phyloP scores from a whole-genome alignment of 2,797 vertebrate species.

The Rousettus madagascariensis region DNA sequence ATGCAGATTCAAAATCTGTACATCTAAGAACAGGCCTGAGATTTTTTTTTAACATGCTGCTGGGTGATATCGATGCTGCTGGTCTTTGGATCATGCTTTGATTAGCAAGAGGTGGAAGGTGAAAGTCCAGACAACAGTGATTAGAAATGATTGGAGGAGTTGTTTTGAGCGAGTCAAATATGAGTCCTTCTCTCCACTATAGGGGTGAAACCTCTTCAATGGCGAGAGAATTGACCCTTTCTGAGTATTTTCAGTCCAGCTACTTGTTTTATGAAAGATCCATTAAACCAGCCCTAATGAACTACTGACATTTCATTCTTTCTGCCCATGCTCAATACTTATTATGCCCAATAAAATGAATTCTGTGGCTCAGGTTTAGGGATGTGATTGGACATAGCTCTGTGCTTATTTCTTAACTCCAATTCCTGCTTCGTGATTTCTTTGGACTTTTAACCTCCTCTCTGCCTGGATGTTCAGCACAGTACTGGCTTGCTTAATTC shows the following conservation, averaged over 20 bases:
- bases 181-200: neutral
- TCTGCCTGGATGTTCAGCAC: neutral
- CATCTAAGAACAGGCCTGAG: neutral
- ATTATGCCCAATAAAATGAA: neutral
- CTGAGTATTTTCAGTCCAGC: neutral
- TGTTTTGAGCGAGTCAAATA: neutral
- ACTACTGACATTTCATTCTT: constrained; percentile 25
- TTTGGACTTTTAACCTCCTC: neutral
- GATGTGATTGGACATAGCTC: neutral
- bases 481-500: neutral
- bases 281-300: constrained; percentile 10
- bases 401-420: neutral
- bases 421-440: neutral
- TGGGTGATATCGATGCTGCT: neutral
- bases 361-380: constrained; percentile 51
- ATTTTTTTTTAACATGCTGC: neutral
- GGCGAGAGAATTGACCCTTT: neutral
- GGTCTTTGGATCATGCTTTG: neutral
- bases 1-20: neutral
- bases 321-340: neutral
- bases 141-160: neutral
- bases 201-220: neutral
- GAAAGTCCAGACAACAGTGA: neutral
- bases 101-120: neutral
- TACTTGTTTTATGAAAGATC: constrained; percentile 31